These are phyloP conservation scores for Galaxias olidus DNA, from an alignment of 2,797 vertebrate species.

Conservation along the genomic window DNA sequence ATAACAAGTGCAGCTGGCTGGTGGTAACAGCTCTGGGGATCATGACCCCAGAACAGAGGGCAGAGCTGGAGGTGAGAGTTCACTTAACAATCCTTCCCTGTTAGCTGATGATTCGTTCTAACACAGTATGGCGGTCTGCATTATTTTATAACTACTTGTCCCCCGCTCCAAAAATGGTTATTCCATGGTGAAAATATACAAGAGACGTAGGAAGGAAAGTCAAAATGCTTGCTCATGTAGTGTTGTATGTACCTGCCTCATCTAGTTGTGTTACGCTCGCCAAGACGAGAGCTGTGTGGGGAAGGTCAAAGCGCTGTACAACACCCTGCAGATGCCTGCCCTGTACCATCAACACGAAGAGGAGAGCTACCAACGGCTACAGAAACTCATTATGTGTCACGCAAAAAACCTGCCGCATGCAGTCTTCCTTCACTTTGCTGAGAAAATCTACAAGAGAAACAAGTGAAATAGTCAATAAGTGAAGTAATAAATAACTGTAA, in stretches of 20 bases:
- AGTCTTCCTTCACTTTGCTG: conserved; percentile 85
- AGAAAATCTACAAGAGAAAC: conserved; percentile 90
- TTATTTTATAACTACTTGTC: no score
- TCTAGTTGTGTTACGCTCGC: conserved; percentile 87
- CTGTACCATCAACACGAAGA: conserved; percentile 83
- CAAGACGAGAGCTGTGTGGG: conserved; percentile 82
- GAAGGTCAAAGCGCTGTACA: conserved; percentile 86
- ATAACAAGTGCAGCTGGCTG: conserved; percentile 98
- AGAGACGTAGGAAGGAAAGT: no score
- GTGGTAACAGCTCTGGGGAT: conserved; percentile 86
- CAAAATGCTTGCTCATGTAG: neutral
- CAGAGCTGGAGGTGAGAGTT: conserved; percentile 81
- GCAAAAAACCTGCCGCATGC: conserved; percentile 76
- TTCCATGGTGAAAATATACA: no score
- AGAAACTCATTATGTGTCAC: conserved; percentile 77
- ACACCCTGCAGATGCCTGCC: conserved; percentile 72
- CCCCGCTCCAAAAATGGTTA: no score
- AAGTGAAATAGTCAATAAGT: conserved; percentile 73
- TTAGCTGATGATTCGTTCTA: no score
- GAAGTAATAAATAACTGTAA: no score
- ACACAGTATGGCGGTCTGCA: no score
- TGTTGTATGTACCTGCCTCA: neutral
- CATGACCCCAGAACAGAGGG: conserved; percentile 79
- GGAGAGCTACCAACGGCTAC: conserved; percentile 81
- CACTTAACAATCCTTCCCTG: neutral